Conservation (phyloP, 2,797 vertebrate genomes). For the Leuciscus waleckii region DNA sequence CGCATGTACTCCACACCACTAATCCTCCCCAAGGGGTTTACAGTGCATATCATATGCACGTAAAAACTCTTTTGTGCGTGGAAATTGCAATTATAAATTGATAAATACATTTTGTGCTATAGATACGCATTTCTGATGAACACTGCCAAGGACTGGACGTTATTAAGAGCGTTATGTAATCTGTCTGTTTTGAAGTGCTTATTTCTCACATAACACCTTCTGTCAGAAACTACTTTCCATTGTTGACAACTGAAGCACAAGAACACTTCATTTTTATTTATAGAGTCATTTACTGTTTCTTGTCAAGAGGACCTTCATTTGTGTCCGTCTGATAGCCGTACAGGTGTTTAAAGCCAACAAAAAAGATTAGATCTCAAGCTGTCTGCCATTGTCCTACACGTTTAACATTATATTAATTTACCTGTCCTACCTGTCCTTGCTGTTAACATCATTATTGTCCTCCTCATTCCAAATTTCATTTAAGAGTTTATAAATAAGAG, state of each 20-base stretch:
- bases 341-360: constrained; percentile 49
- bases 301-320: constrained; percentile 27
- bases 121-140: not conserved
- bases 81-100: no score
- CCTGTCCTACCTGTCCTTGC: constrained; percentile 27
- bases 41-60: no score
- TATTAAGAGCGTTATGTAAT: not conserved
- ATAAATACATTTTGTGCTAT: no score
- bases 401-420: constrained; percentile 43
- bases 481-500: not conserved
- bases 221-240: constrained; percentile 11
- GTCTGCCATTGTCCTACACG: constrained; percentile 35
- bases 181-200: not conserved
- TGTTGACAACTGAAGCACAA: constrained; percentile 24
- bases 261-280: constrained; percentile 38
- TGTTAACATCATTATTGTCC: constrained; percentile 3
- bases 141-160: not conserved
- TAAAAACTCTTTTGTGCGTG: no score
- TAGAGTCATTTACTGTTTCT: constrained; percentile 26
- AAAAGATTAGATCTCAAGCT: constrained; percentile 45
- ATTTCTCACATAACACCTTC: constrained; percentile 11
- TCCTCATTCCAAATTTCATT: constrained; percentile 6
- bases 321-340: constrained; percentile 38
- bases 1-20: no score
- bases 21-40: no score